Conservation (phyloP, 1,140 invertebrate species). For the Globodera rostochiensis region DNA sequence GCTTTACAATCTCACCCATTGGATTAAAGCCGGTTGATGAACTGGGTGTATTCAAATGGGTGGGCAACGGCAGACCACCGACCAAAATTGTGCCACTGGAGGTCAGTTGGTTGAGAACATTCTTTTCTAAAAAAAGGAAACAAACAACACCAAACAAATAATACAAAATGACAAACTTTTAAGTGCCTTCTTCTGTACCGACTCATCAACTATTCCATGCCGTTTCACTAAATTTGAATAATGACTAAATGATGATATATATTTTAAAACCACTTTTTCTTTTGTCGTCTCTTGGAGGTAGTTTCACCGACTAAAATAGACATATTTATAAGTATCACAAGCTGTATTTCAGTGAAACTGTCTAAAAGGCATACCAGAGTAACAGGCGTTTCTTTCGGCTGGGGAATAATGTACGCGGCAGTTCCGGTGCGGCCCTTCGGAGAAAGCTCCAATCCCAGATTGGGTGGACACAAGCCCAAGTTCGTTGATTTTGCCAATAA, state of each 20-base stretch:
- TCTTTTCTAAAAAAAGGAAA: not conserved
- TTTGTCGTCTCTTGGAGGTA: not conserved
- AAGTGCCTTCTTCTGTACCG: not conserved
- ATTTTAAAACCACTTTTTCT: not conserved
- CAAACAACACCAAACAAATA: not conserved
- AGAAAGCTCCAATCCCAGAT: not conserved
- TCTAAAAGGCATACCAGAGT: not conserved
- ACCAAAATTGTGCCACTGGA: conserved; percentile 18
- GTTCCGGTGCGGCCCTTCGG: not conserved
- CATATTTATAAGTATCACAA: not conserved
- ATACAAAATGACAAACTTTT: conserved; percentile 2
- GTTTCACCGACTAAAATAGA: not conserved
- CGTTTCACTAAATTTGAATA: not conserved
- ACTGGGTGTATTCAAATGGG: not conserved
- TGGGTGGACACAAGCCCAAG: not conserved
- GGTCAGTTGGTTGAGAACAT: not conserved
- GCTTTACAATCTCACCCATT: conserved; percentile 21
- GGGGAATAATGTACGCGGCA: not conserved
- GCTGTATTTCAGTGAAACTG: not conserved
- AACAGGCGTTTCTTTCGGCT: not conserved
- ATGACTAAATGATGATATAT: not conserved
- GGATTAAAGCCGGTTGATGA: conserved; percentile 29
- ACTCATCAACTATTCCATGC: not conserved
- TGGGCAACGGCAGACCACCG: conserved; percentile 32
- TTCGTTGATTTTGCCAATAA: conserved; percentile 13